These are phyloP conservation scores for Microtus ochrogaster DNA, from an alignment of 2,113 vertebrate genomes.

Conservation along the genomic window DNA sequence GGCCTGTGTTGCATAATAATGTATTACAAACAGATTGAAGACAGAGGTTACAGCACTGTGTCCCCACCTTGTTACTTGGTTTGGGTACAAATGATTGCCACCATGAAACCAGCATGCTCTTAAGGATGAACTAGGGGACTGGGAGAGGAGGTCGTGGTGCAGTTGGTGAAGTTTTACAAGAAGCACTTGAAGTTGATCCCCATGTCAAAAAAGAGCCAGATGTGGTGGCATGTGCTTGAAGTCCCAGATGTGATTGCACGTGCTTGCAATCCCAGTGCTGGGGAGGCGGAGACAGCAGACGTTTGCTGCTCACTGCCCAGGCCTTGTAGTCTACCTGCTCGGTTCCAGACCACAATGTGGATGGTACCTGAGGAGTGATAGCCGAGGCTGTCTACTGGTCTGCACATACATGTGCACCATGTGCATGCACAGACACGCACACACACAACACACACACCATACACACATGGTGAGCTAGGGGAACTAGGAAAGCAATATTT, in stretches of 20 bases:
- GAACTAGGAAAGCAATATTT: background rate
- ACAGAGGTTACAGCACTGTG: background rate
- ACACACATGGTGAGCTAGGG: background rate
- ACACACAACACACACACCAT: background rate
- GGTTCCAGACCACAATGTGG: too few relatives aligned
- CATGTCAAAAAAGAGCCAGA: background rate
- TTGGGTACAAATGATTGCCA: background rate
- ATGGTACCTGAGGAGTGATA: background rate
- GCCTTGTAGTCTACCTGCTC: background rate
- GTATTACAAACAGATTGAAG: conserved; percentile 67
- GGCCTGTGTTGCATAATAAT: conserved; percentile 68
- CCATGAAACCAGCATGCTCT: background rate
- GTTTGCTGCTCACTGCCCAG: background rate
- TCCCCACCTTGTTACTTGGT: background rate
- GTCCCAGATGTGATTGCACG: background rate
- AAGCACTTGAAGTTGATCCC: background rate
- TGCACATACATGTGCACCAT: background rate
- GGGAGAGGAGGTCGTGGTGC: too few relatives aligned
- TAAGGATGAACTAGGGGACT: background rate
- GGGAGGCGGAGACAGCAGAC: background rate
- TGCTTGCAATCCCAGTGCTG: background rate
- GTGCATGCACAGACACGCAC: background rate
- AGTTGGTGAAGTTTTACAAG: background rate
- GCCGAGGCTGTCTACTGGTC: too few relatives aligned
- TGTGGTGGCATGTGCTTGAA: background rate